Percentiles rank a stretch among this genome's conserved stretches.
Conservation (phyloP, 2,888 invertebrate genomes). For the Aspidiotus destructor region DNA sequence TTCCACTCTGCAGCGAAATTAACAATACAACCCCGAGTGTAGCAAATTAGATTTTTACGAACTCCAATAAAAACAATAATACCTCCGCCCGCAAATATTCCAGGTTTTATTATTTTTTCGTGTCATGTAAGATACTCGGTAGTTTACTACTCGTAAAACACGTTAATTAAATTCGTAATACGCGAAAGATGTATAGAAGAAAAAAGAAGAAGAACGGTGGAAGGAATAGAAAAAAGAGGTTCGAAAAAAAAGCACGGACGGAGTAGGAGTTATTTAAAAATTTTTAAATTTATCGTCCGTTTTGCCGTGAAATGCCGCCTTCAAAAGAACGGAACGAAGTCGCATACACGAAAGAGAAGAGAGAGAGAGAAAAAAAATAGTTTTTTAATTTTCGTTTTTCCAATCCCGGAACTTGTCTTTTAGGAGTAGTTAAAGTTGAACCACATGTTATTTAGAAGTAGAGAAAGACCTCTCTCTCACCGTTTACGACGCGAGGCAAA, state of each 20-base stretch:
- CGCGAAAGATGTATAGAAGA: constrained; percentile 13
- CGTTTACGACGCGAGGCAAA: constrained; percentile 20
- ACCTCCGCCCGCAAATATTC: constrained; percentile 2
- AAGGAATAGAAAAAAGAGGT: neutral
- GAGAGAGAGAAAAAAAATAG: constrained; percentile 1
- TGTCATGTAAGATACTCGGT: neutral
- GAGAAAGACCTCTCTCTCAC: neutral
- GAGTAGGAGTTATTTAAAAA: constrained; percentile 12
- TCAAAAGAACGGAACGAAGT: neutral
- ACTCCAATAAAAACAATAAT: constrained; percentile 1
- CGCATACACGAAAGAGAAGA: constrained; percentile 1
- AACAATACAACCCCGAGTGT: neutral
- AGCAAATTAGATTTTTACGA: constrained; percentile 4
- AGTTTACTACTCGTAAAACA: constrained; percentile 23
- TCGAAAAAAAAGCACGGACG: neutral
- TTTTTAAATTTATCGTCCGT: constrained; percentile 13
- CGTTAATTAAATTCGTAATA: constrained; percentile 27
- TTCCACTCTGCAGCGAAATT: neutral
- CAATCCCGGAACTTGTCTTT: constrained; percentile 28
- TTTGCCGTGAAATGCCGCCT: constrained; percentile 15
- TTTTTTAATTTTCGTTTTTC: constrained; percentile 28
- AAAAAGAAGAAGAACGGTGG: constrained; percentile 9
- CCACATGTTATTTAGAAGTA: constrained; percentile 16
- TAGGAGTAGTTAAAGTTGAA: constrained; percentile 15
- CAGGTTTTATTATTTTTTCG: neutral